A percentile compares a stretch with the other conserved stretches of the same genome.
Conservation (phyloP, 2,113 vertebrate genomes). For the Toxotes jaculatrix region DNA sequence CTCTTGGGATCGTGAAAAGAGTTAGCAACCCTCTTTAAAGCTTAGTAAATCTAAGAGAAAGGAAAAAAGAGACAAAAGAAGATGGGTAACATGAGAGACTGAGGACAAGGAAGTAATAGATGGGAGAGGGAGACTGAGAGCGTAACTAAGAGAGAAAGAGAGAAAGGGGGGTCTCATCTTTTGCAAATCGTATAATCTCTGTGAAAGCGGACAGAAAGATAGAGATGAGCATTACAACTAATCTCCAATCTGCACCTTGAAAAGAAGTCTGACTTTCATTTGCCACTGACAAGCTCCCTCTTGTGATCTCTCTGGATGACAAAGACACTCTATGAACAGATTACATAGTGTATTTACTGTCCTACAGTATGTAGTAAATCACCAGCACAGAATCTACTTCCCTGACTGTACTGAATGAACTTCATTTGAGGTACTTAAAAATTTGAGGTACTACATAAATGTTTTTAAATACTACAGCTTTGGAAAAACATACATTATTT, state of each 20-base stretch:
- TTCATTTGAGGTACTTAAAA: constrained; percentile 12
- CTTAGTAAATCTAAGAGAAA: constrained; percentile 70
- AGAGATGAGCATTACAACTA: constrained; percentile 79
- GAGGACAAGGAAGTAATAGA: constrained; percentile 53
- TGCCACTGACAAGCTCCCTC: constrained; percentile 71
- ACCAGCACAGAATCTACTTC: not conserved
- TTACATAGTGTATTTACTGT: constrained; percentile 66
- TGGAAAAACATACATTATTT: constrained; percentile 24
- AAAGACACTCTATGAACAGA: constrained; percentile 70
- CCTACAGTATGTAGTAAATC: constrained; percentile 44
- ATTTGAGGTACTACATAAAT: too few relatives aligned
- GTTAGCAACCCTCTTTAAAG: constrained; percentile 71
- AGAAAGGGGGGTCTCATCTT: constrained; percentile 39
- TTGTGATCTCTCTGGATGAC: constrained; percentile 76
- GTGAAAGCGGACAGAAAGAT: constrained; percentile 72
- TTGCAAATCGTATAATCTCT: constrained; percentile 78
- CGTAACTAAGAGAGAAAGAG: constrained; percentile 49
- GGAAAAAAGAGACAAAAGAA: constrained; percentile 60
- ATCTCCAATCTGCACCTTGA: constrained; percentile 81
- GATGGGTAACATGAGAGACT: constrained; percentile 58
- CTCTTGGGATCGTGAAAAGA: constrained; percentile 65
- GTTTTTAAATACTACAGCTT: constrained; percentile 15
- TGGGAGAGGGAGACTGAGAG: constrained; percentile 40
- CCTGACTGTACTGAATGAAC: constrained; percentile 12
- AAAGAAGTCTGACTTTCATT: constrained; percentile 78